A percentile compares a stretch with the other conserved stretches of the same genome.
These are phyloP conservation scores for Epizoanthus stellaris DNA, from an alignment of 92 coral and sea anemone genomes.

Conservation along the genomic window DNA sequence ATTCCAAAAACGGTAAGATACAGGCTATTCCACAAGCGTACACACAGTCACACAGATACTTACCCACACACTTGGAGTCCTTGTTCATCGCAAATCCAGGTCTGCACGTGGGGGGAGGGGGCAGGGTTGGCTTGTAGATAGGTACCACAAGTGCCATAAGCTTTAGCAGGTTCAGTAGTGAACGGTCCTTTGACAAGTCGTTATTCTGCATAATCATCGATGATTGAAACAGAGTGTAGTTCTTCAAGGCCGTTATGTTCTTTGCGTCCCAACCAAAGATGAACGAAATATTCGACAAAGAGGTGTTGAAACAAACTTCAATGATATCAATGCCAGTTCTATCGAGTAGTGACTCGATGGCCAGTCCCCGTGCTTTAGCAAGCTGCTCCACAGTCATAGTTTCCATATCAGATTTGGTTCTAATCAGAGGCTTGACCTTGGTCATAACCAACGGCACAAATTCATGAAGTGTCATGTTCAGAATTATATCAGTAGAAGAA, in stretches of 20 bases:
- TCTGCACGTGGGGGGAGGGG: no score
- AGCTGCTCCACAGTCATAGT: slow-evolving; percentile 36
- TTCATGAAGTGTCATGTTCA: slow-evolving; percentile 49
- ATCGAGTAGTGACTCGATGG: slow-evolving; percentile 41
- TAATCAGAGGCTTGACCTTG: slow-evolving; percentile 43
- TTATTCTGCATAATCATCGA: not conserved
- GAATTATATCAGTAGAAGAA: slow-evolving; percentile 29
- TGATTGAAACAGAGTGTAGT: slow-evolving; percentile 57
- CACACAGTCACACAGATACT: no score
- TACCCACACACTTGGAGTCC: no score
- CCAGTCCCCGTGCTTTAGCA: slow-evolving; percentile 38
- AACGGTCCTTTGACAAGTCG: slow-evolving; percentile 26
- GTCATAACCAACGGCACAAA: slow-evolving; percentile 23
- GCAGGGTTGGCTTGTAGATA: no score
- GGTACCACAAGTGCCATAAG: slow-evolving; percentile 17
- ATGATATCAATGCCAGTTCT: slow-evolving; percentile 53
- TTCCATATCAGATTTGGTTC: slow-evolving; percentile 37
- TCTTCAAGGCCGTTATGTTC: slow-evolving; percentile 44
- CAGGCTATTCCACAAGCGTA: no score
- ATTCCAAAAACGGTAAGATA: no score
- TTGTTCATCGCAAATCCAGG: no score
- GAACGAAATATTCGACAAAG: slow-evolving; percentile 67
- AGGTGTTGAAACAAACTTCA: slow-evolving; percentile 37
- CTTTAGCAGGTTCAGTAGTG: not conserved
- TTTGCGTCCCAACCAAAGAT: slow-evolving; percentile 68